Evolutionary conservation across 1,140 invertebrate species (phyloP), one percentile per base, ranked within the genome.

Genomic region (Drosophila teissieri): DNA sequence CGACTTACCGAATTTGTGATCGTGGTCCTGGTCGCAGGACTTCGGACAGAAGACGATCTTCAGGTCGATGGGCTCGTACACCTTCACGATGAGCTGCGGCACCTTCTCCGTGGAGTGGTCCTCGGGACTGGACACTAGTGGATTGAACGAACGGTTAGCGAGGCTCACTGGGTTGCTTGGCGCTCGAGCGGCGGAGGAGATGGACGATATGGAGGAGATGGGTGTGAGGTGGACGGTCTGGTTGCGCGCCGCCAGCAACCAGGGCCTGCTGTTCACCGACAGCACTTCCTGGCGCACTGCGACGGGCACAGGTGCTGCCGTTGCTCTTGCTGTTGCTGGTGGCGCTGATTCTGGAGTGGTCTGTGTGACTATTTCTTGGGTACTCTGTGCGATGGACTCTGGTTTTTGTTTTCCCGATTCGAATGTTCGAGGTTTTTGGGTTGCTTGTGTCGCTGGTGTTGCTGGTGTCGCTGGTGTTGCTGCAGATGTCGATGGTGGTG

Each of bases 1-100:
- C 0, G 4, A 69, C 70, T 78, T 67, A 91, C 90, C 90, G 63
- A 39, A 79, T 73, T 82, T 77, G 57, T 91, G 90, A 51, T 90
- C 80, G 51, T 91, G 90, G 12, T 79, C 53, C 54, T 88, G 51
- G 12, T 79, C 70, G 49, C 90, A 91, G 31, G 73, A 44, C 53
- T 57, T 55, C 8, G 82, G 90, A 31, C 90, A 91, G 48, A 82
- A 88, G 24, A 84, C 48, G 40, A 91, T 77, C 45, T 83, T 80
- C 14, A 91, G 49, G 54, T 91, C 83, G 40, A 91, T 69, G 44
- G 83, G 89, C 64, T 82, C 72, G 42, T 75, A 73, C 11, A 91
- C 80, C 55, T 77, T 82, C 1, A 91, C 55, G 10, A 85, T 77
- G 7, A 91, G 67, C 39, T 84, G 65, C 12, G 90, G 82, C 48